Base-by-base conservation (phyloP, 2,888 invertebrate genomes). In the Synergus umbraculus region DNA sequence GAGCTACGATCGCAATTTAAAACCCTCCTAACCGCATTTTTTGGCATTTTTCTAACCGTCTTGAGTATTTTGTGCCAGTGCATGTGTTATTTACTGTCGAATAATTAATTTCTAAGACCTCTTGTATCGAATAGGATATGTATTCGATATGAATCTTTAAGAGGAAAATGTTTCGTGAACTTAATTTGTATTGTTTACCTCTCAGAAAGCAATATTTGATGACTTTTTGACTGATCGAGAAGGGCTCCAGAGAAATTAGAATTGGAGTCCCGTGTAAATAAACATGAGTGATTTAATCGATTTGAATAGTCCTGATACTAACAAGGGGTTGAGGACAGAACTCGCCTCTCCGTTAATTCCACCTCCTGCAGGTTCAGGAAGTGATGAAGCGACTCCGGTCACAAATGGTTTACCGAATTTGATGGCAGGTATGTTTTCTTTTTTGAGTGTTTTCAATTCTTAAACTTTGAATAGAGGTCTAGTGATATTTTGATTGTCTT, bases 201-300 rank as follows among this genome's bases (percentile, higher is more conserved):
- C 29, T 49, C 9, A 29, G 9, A 37, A 69, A 73, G 29, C n/a
- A 37, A 29, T n/a, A 46, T 73, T 49, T 37, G 10, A 73, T 54
- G 49, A 54, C 8, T 37, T 73, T 73, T 73, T 63, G 18, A 76
- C 18, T 43, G 12, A 4, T 63, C 15, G 18, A 12, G 12, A 44
- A 76, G 44, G 76, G n/a, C 13, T 63, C 29, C 58, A 7, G 15
- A 49, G n/a, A 54, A 54, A n/a, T 54, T 54, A 29, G 22, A 37
- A 37, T 37, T 37, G 5, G 29, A 69, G 46, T 49, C 76, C 8
- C 13, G 12, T n/a, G n/a, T 60, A 63, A 76, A 69, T 60, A 60
- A 49, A 83, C 77, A 91, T 91, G 91, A 87, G 89, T 66, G 91
- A 91, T 80, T 82, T 91, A 64, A 91, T 91, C 79, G 89, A 91